Base-by-base conservation (phyloP, 1,140 invertebrate species). In the Brachystomella parvula region DNA sequence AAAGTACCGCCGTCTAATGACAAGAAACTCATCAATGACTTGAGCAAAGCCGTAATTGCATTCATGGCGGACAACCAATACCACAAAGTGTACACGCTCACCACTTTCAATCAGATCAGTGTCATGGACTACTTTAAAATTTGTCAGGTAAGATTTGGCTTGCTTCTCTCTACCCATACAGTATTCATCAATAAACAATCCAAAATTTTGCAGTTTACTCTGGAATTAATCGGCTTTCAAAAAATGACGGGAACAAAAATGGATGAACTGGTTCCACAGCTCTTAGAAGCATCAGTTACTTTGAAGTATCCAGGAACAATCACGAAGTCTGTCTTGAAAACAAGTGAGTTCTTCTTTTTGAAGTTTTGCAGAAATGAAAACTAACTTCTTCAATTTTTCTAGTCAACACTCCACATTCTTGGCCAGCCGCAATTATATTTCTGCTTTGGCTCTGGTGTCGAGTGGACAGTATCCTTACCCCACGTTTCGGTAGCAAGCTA, bases 381-480 rank as follows among this genome's bases (percentile, higher is more conserved):
- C 39, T n/a, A n/a, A n/a, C n/a, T n/a, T n/a, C n/a, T n/a, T n/a
- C n/a, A n/a, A n/a, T n/a, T 44, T n/a, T 44, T n/a, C 9, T 44
- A 44, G 39, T 44, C n/a, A 44, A 44, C 39, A 44, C 39, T 44
- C 39, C 39, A 44, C 39, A 44, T 44, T 44, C 39, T 44, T 44
- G 39, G 39, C 39, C 39, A 9, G 39, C 39, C n/a, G 39, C 39
- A n/a, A n/a, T n/a, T 9, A 44, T n/a, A 9, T 44, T 44, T n/a
- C 39, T 44, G 9, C 39, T 44, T 44, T 44, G 39, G 39, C 39
- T 44, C 9, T 9, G 9, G 9, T 44, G 39, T 44, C 39, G 39
- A 12, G n/a, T 44, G 9, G n/a, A 12, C 9, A 12, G 9, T 9
- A 44, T 44, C 9, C 39, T 9, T n/a, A 44, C 39, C 9, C 39